Conservation (phyloP, 2,797 vertebrate species). For the Sebastes trivittatus region DNA sequence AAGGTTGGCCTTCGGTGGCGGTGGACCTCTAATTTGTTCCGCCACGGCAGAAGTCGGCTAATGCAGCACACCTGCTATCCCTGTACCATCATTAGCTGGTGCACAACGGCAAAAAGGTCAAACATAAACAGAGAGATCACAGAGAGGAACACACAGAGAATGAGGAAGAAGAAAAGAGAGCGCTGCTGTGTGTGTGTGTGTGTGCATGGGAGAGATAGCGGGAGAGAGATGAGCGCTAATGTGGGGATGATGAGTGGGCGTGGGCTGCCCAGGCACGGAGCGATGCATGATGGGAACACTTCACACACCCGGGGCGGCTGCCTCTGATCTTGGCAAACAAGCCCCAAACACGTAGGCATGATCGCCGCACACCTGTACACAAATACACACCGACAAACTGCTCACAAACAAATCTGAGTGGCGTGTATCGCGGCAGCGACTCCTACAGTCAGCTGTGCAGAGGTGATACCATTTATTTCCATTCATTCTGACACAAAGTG, state of each 20-base stretch:
- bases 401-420: constrained; percentile 4
- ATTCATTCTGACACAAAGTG: constrained; percentile 39
- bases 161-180: constrained; percentile 59
- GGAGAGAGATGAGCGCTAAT: constrained; percentile 68
- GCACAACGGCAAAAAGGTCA: constrained; percentile 78
- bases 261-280: constrained; percentile 67
- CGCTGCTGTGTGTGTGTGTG: background rate
- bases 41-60: constrained; percentile 78
- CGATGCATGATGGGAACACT: constrained; percentile 79
- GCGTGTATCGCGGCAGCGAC: background rate
- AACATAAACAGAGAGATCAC: constrained; percentile 79
- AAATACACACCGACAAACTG: constrained; percentile 30
- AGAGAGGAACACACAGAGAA: constrained; percentile 62
- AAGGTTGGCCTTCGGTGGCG: constrained; percentile 70
- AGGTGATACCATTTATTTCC: constrained; percentile 32
- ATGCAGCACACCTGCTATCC: constrained; percentile 84
- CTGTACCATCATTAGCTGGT: constrained; percentile 78
- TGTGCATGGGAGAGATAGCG: constrained; percentile 29
- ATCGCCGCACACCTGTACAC: constrained; percentile 22
- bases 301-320: constrained; percentile 69
- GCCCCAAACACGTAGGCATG: constrained; percentile 39
- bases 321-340: constrained; percentile 71
- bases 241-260: constrained; percentile 79
- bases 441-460: constrained; percentile 21
- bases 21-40: constrained; percentile 81